Evolutionary conservation across 2,797 vertebrate genomes (phyloP).

Genomic region (Paramormyrops hopkinsi): DNA sequence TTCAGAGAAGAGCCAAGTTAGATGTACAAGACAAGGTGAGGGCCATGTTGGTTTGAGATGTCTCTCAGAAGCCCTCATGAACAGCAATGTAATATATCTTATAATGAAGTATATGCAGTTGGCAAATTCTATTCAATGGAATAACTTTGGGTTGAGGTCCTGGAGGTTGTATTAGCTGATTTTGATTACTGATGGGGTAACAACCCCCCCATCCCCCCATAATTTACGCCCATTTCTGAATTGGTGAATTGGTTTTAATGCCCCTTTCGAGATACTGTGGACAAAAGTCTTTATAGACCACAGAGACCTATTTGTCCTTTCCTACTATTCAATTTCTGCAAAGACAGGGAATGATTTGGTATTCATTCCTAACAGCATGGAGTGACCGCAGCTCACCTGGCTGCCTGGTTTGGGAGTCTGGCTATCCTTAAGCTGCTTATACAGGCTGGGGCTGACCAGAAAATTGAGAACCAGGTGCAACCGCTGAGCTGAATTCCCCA

Average conservation of each 20-base stretch:
- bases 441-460: conserved; percentile 78
- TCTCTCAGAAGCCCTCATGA: not conserved
- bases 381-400: conserved; percentile 76
- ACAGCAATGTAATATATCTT: not conserved
- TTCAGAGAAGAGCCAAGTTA: conserved; percentile 76
- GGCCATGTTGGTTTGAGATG: not conserved
- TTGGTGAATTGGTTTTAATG: not conserved
- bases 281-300: not conserved
- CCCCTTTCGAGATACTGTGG: not conserved
- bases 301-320: not conserved
- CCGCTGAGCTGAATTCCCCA: not conserved
- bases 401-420: conserved; percentile 83
- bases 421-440: conserved; percentile 76
- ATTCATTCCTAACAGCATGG: conserved; percentile 59
- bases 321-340: not conserved
- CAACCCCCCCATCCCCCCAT: too few relatives aligned
- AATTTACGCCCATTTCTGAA: not conserved
- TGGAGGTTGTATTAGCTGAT: not conserved
- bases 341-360: not conserved
- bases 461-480: conserved; percentile 59
- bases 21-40: conserved; percentile 78
- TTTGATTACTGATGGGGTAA: not conserved
- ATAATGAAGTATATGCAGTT: not conserved
- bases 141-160: not conserved
- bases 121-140: not conserved